Evolutionary conservation across 2,888 invertebrate genomes (phyloP).

Genomic region (Oscheius sp.): DNA sequence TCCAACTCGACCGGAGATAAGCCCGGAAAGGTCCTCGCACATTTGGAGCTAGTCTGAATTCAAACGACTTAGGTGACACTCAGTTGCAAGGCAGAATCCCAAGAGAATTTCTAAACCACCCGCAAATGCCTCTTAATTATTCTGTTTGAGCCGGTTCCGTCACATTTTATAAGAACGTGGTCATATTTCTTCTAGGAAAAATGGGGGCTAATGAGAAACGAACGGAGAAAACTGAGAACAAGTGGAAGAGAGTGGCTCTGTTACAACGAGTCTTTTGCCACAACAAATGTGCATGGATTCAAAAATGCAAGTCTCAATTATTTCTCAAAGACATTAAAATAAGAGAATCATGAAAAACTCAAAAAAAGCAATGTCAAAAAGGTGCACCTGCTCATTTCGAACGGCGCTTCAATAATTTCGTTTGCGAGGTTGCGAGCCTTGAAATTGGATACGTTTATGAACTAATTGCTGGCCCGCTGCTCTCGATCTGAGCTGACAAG

Average conservation of each 20-base stretch:
- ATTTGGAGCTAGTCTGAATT: background rate
- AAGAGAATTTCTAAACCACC: background rate
- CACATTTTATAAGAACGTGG: too few relatives aligned
- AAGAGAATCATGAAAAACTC: too few relatives aligned
- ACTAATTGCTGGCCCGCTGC: constrained; percentile 16
- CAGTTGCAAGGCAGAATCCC: background rate
- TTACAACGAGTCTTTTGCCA: too few relatives aligned
- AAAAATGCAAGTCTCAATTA: too few relatives aligned
- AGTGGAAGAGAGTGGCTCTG: too few relatives aligned
- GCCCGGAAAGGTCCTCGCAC: constrained; percentile 28
- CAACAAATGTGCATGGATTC: too few relatives aligned
- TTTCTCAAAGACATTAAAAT: too few relatives aligned
- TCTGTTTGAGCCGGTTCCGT: background rate
- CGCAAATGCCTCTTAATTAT: background rate
- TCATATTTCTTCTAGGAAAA: too few relatives aligned
- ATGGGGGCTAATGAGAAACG: too few relatives aligned
- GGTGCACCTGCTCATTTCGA: background rate
- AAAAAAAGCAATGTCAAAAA: background rate
- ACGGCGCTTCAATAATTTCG: constrained; percentile 10
- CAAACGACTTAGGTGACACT: background rate
- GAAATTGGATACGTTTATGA: constrained; percentile 26
- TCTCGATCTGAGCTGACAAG: too few relatives aligned
- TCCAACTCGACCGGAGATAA: constrained; percentile 34
- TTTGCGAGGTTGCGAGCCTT: background rate
- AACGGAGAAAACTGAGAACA: too few relatives aligned